These are phyloP conservation scores for Aphodius sticticus DNA, from an alignment of 2,888 invertebrate species.

Conservation along the genomic window DNA sequence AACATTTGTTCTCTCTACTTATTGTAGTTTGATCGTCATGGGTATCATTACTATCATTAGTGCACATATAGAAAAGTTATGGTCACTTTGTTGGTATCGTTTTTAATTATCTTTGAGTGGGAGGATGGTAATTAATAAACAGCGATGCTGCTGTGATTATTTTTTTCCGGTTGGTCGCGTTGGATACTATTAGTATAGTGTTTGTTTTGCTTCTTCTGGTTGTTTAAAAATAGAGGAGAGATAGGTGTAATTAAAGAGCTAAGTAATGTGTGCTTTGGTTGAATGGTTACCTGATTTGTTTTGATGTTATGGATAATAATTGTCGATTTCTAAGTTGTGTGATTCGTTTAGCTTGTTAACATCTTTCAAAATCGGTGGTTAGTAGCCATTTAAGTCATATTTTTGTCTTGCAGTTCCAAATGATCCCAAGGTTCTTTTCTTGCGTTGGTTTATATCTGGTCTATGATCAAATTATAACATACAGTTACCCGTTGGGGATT, in stretches of 20 bases:
- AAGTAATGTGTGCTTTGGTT: background rate
- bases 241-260: background rate
- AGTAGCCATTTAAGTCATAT: too few relatives aligned
- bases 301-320: background rate
- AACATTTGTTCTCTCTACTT: background rate
- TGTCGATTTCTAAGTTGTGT: background rate
- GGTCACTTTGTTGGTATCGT: background rate
- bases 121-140: background rate
- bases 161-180: background rate
- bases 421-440: too few relatives aligned
- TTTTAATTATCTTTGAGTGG: background rate
- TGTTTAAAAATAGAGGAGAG: background rate
- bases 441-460: too few relatives aligned
- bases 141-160: background rate
- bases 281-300: background rate
- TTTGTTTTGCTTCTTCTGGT: background rate
- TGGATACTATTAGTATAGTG: background rate
- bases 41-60: slow-evolving; percentile 4
- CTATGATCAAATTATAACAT: too few relatives aligned
- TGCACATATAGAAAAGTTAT: background rate
- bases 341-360: too few relatives aligned
- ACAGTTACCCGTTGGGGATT: too few relatives aligned
- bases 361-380: too few relatives aligned
- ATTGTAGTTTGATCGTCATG: background rate
- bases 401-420: too few relatives aligned